phyloP scores from a whole-genome alignment of 2,888 invertebrate genomes.

The Oscheius onirici region DNA sequence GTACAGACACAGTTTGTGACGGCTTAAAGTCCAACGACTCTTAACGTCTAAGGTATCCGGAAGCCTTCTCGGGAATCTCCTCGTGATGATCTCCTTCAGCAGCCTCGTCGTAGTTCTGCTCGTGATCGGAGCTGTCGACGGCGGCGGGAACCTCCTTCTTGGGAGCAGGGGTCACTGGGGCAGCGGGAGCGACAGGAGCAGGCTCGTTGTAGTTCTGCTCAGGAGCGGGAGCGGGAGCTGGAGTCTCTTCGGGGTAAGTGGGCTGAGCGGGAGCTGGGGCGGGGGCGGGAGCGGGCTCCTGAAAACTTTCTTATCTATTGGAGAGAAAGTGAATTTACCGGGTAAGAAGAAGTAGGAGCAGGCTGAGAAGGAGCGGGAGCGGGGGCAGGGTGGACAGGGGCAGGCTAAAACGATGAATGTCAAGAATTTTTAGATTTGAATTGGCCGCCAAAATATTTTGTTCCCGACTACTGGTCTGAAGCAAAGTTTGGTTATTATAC shows the following conservation, averaged over 20 bases:
- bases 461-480: no score
- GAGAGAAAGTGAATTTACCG: background rate
- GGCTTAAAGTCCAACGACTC: background rate
- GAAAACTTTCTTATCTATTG: background rate
- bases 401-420: no score
- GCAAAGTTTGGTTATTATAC: no score
- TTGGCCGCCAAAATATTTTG: no score
- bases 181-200: background rate
- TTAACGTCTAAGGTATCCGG: constrained; percentile 26
- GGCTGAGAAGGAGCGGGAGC: background rate
- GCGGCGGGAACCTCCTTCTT: constrained; percentile 13
- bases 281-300: background rate
- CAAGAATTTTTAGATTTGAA: no score
- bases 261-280: background rate
- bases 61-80: constrained; percentile 2
- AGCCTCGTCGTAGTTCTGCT: constrained; percentile 17
- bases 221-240: background rate
- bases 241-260: background rate
- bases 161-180: background rate
- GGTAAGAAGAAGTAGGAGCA: background rate
- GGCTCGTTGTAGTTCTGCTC: constrained; percentile 1
- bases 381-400: no score
- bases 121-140: constrained; percentile 1
- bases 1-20: constrained; percentile 25
- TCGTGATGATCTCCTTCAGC: constrained; percentile 13